Percentiles rank a stretch among this genome's conserved stretches.
These are phyloP conservation scores for Pissodes strobi DNA, from an alignment of 1,140 invertebrate genomes.

Conservation along the genomic window DNA sequence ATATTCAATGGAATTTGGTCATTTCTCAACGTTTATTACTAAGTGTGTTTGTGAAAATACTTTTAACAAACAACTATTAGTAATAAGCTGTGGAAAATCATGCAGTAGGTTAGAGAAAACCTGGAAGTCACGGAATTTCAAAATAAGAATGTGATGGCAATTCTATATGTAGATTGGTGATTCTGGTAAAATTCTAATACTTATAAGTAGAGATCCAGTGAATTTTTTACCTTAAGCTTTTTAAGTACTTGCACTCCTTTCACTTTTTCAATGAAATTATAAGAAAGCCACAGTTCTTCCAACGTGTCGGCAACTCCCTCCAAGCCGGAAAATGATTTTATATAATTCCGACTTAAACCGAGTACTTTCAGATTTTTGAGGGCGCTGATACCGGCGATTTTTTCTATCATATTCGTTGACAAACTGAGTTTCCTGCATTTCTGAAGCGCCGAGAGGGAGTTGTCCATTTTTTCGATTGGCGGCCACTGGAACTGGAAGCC, in stretches of 20 bases:
- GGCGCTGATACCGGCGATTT: conserved; percentile 75
- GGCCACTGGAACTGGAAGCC: conserved; percentile 79
- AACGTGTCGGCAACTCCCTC: conserved; percentile 84
- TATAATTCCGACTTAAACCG: conserved; percentile 85
- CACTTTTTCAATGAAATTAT: conserved; percentile 91
- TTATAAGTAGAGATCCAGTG: no score
- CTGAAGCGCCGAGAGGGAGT: conserved; percentile 63
- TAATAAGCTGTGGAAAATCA: no score
- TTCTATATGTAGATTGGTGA: no score
- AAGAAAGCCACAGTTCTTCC: conserved; percentile 93
- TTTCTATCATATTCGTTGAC: conserved; percentile 93
- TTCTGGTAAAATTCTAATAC: no score
- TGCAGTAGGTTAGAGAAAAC: no score
- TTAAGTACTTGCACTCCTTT: conserved; percentile 84
- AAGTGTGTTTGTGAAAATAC: no score
- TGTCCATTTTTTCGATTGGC: conserved; percentile 83
- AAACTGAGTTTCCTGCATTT: conserved; percentile 82
- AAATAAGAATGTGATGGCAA: no score
- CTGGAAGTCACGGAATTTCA: no score
- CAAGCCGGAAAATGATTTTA: conserved; percentile 85
- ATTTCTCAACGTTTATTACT: no score
- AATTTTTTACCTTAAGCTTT: conserved; percentile 71
- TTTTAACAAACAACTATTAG: no score
- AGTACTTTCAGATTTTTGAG: conserved; percentile 84
- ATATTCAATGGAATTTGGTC: no score